phyloP scores from a whole-genome alignment of 2,797 vertebrate species.

The Ambastaia sidthimunki region DNA sequence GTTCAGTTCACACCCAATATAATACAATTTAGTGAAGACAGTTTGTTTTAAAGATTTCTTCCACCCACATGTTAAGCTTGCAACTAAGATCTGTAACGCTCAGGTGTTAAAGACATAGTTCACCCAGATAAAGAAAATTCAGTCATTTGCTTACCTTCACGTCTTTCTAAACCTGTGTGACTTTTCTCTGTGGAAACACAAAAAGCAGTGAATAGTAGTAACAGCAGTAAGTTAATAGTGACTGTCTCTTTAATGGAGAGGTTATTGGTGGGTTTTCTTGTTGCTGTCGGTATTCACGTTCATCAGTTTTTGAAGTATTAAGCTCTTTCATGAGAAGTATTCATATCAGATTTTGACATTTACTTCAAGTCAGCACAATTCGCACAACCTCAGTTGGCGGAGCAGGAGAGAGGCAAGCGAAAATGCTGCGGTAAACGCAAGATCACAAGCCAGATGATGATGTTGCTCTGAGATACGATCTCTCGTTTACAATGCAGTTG shows the following conservation, averaged over 20 bases:
- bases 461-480: constrained; percentile 47
- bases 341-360: constrained; percentile 12
- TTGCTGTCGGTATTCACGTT: constrained; percentile 18
- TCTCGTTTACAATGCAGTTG: constrained; percentile 21
- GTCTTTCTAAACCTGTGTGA: neutral
- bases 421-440: neutral
- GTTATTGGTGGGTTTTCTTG: constrained; percentile 4
- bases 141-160: neutral
- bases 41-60: neutral
- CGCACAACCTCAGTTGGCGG: constrained; percentile 7
- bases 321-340: constrained; percentile 5
- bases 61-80: neutral
- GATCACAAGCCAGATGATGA: constrained; percentile 49
- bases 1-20: neutral
- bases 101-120: neutral
- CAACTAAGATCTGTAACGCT: neutral
- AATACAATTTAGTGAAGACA: neutral
- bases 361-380: constrained; percentile 33
- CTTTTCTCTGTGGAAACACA: neutral
- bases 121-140: neutral
- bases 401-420: constrained; percentile 1
- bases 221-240: neutral
- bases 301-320: constrained; percentile 16
- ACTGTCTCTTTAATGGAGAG: neutral
- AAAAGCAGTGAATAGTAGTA: no score